Evolutionary conservation across 2,113 vertebrate genomes (phyloP), one percentile per base, ranked within the genome.

Genomic region (Gambusia holbrooki): DNA sequence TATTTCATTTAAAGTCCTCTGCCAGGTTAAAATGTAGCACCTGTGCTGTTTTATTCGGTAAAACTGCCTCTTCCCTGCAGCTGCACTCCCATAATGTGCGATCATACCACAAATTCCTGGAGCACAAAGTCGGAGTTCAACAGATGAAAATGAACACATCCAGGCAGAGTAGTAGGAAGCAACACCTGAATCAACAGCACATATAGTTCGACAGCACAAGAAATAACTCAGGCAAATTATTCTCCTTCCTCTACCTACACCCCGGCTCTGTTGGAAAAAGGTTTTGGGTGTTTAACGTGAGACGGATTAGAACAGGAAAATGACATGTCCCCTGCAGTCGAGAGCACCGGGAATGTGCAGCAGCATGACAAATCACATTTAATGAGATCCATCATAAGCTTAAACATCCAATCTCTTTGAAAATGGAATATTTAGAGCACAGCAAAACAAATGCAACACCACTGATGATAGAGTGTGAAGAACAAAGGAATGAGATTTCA

Each of bases 361-460:
- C 63, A 22, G 63, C 32, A 65, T 65, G 63, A 35, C 63, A 8
- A 35, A 65, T 65, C 32, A 65, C 63, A 65, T 65, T 65, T 65
- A 65, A 65, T 65, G 63, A 65, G 63, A 65, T 65, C 32, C 63
- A 65, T 65, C 63, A 33, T 17, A 63, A 32, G 30, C 63, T 65
- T 22, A 35, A 35, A 68, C 66, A 48, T 68, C 7, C 5, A 68
- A 30, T 48, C 66, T 15, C 2, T 67, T 45, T 45, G 40, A 68
- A 48, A 45, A 29, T 15, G 29, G 9, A 6, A 65, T 35, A 33
- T 48, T 48, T 48, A 67, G 37, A 27, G 65, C 65, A 27, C n/a
- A 42, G 35, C n/a, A 27, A 37, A 63, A 17, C 32, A 58, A 58
- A 30, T 9, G 17, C 14, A 10, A 1, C 29, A 19, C 19, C 17